Evolutionary conservation across 2,797 vertebrate species (phyloP), one percentile per base, ranked within the genome.

Genomic region (Galagoides demidoff): DNA sequence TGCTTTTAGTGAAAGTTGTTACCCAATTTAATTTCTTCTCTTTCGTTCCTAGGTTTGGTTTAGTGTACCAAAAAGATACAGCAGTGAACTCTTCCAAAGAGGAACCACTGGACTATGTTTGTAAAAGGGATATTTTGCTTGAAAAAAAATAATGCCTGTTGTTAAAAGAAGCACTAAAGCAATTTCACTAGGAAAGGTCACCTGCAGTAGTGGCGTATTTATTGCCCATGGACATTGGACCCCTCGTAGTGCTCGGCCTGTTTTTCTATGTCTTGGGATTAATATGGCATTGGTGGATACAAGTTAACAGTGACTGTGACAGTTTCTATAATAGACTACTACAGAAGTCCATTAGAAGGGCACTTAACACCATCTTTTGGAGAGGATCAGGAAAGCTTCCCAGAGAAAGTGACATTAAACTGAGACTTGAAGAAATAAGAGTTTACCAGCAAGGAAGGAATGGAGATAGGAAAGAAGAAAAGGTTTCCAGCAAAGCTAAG

Each of bases 1-100:
- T 52, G 73, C 5, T 73, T 89, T 96, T 87, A 90, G 74, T 29
- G 71, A 92, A 93, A 45, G 17, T 55, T 87, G 29, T 61, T 89
- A 57, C 25, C 2, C 19, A 82, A 64, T 43, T 71, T 92, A 76
- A 90, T 93, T 73, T 85, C 31, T 39, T 79, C 52, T 70, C 63
- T 83, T 85, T 83, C 16, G 61, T 55, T 79, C n/a, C 71, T 84
- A 76, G 13, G 5, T 71, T 2, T 87, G 23, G 17, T 76, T 90
- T 57, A 64, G 14, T 63, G 39, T 3, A 89, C 14, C 37, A 49
- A 29, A 49, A 31, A 83, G 31, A 37, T 49, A 74, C 55, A n/a
- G 61, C 14, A 77, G 39, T 45, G 34, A 89, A 27, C 6, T 49
- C 11, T 73, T 74, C 70, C 68, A 90, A 92, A 96, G 22, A 57